Evolutionary conservation across 2,888 invertebrate species (phyloP), one percentile per base, ranked within the genome.

Genomic region (Xestia sexstrigata): DNA sequence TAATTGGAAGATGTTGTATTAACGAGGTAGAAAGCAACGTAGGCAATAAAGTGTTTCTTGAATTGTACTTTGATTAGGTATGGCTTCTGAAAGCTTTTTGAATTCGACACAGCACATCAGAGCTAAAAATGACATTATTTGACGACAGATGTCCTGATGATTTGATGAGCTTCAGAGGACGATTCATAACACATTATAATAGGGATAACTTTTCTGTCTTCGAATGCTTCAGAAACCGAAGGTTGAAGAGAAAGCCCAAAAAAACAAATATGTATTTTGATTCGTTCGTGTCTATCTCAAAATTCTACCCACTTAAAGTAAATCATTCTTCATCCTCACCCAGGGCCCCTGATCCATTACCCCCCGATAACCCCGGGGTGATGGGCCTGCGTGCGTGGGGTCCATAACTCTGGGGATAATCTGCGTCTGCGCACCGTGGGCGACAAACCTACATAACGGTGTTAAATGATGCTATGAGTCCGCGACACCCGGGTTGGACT

Each of bases 391-490:
- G 84, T 90, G 91, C 90, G 89, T 90, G 90, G 79, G 89, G 89
- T 90, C 92, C 87, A 90, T 91, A 91, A 92, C 89, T 93, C 90
- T 81, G 69, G 82, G 90, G 89, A 90, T 90, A 91, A 91, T 89
- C 84, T 52, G 88, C 87, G 88, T 87, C 76, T 82, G 87, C 83
- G 86, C 83, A 78, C 89, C 90, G 93, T 93, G 89, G 93, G 93
- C 89, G 93, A 88, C 89, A 89, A 85, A 82, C 84, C 84, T 86
- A 87, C 80, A 85, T 88, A 89, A 91, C 93, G 91, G 92, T 89
- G 87, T 84, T 84, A 83, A 87, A 87, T 85, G 76, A 87, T 85
- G 76, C 86, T 82, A 72, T 74, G 62, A 20, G 60, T 20, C 30
- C 20, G 20, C 35, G 78, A 82, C 81, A 84, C 78, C 81, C 76